Base-by-base conservation (phyloP, 2,888 invertebrate species). In the Chironomus tentans region DNA sequence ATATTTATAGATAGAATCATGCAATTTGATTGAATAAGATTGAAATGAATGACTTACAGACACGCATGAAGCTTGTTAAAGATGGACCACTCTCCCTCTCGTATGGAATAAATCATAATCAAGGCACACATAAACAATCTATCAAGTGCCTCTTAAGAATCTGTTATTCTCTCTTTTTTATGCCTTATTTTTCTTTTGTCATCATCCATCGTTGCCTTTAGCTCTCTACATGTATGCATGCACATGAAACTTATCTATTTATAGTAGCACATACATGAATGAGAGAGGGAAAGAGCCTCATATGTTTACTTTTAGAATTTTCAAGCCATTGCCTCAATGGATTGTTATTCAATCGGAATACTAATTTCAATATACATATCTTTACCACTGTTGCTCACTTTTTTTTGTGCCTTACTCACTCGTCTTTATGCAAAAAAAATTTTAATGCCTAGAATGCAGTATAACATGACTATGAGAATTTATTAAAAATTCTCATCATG, bases 1-100 rank as follows among this genome's bases (percentile, higher is more conserved):
- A 28, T 28, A 28, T 3, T 28, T 28, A 28, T 28, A 10, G 56
- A 56, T 18, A 22, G 21, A 13, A 15, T 22, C 22, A 38, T 6
- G 22, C 47, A 21, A 47, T 50, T 50, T 50, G 50, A 56, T 70
- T 70, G 47, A 69, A 69, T 12, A 28, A 46, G 69, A 69, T 18
- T 46, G 69, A 46, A 47, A 69, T 6, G 12, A 47, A 28, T 24
- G 47, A 70, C 56, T 56, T 56, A 56, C 22, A 70, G 22, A 70
- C 70, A 70, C 70, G 50, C 69, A 47, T 68, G 18, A 46, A 47
- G 47, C 15, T 68, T 18, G 65, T 68, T 68, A 28, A 68, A 68
- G 28, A 24, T 22, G 68, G n/a, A 6, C 68, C 22, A 68, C 62
- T 15, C 21, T 18, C 18, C 28, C 22, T 22, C 65, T 24, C 18